Evolutionary conservation across 2,113 vertebrate species (phyloP).

Genomic region (Bettongia penicillata): DNA sequence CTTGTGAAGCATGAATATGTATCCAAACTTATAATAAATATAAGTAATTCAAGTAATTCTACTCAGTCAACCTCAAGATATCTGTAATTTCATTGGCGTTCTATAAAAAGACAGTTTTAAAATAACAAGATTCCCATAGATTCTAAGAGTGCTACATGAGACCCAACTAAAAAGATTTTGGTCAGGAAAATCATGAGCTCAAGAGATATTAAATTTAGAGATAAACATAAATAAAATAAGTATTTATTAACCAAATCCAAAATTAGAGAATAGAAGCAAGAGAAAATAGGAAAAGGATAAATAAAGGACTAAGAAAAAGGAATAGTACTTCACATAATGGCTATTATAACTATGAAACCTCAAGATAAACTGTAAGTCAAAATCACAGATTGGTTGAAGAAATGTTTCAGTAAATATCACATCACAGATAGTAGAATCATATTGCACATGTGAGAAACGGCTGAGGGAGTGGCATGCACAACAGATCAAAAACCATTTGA

Average conservation of each 20-base stretch:
- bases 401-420: not conserved
- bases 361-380: not conserved
- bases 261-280: not conserved
- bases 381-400: not conserved
- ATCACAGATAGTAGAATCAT: not conserved
- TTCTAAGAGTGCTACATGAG: not conserved
- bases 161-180: not conserved
- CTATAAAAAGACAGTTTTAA: not conserved
- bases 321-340: slow-evolving; percentile 17
- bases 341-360: not conserved
- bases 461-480: not conserved
- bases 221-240: not conserved
- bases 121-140: not conserved
- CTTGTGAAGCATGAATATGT: no score
- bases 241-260: not conserved
- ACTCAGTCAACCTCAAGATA: no score
- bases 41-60: no score
- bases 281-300: not conserved
- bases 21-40: no score
- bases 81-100: no score
- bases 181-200: not conserved
- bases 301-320: not conserved
- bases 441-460: not conserved
- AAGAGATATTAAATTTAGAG: not conserved
- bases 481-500: not conserved